Percentiles rank a stretch among this genome's conserved stretches.
Conservation (phyloP, 2,797 vertebrate species). For the Zenarchopterus dispar region DNA sequence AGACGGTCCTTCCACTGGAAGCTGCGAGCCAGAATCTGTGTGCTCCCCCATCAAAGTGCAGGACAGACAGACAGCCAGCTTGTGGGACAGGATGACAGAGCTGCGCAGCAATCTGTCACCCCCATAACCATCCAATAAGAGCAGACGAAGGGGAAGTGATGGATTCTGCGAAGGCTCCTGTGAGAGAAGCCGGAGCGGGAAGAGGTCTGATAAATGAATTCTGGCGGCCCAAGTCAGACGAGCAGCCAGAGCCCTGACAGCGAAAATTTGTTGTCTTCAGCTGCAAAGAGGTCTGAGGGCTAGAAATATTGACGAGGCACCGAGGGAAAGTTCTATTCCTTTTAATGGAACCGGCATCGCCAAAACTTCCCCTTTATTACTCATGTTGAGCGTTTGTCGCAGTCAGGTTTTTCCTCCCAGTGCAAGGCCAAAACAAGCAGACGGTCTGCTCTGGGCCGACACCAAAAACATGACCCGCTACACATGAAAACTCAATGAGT, state of each 20-base stretch:
- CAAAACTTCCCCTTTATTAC: conserved; percentile 43
- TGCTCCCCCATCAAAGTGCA: conserved; percentile 27
- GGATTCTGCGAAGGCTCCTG: conserved; percentile 28
- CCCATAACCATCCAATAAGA: conserved; percentile 35
- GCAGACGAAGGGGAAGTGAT: conserved; percentile 41
- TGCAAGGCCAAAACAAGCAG: conserved; percentile 32
- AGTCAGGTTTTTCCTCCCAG: neutral
- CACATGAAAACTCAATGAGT: conserved; percentile 6
- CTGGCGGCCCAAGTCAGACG: conserved; percentile 54
- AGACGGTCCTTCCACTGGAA: neutral
- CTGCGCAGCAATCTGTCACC: conserved; percentile 49
- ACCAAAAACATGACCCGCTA: conserved; percentile 16
- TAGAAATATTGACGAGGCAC: conserved; percentile 17
- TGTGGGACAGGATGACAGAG: conserved; percentile 37
- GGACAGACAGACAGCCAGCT: conserved; percentile 36
- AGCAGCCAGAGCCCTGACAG: conserved; percentile 63
- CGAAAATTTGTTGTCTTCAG: conserved; percentile 59
- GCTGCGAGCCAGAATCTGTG: conserved; percentile 4
- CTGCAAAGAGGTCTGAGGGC: conserved; percentile 21
- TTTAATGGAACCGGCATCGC: conserved; percentile 37
- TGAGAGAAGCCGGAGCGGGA: conserved; percentile 32
- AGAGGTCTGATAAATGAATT: conserved; percentile 46
- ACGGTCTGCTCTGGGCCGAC: conserved; percentile 13
- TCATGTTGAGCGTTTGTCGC: conserved; percentile 22
- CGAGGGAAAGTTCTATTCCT: conserved; percentile 52